Conservation (phyloP, 2,888 invertebrate genomes). For the Boloria euphrosyne region DNA sequence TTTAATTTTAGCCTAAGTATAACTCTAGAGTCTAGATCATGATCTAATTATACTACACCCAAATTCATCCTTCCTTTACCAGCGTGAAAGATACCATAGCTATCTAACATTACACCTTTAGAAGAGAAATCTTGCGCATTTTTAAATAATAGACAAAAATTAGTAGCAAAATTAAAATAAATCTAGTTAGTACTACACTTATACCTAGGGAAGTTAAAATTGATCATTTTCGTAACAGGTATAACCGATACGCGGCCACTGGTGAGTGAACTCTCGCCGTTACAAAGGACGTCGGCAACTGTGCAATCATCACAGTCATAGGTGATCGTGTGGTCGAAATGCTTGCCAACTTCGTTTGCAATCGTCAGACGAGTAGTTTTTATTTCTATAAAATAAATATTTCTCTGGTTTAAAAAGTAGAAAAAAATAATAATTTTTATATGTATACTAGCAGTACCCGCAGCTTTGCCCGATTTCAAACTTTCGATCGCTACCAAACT, state of each 20-base stretch:
- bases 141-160: neutral
- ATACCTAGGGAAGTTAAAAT: conserved; percentile 61
- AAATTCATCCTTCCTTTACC: too few species aligned
- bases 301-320: conserved; percentile 54
- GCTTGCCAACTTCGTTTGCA: conserved; percentile 46
- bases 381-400: conserved; percentile 42
- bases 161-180: neutral
- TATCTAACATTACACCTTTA: too few species aligned
- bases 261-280: conserved; percentile 53
- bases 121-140: neutral
- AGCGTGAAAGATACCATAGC: too few species aligned
- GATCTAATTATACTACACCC: too few species aligned
- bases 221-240: conserved; percentile 50
- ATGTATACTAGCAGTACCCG: too few species aligned
- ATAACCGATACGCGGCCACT: conserved; percentile 52
- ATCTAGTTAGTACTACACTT: too few species aligned
- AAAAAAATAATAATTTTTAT: neutral
- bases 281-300: conserved; percentile 57
- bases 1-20: too few species aligned
- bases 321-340: conserved; percentile 48
- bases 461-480: too few species aligned
- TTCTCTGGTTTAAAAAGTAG: neutral
- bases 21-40: too few species aligned
- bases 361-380: conserved; percentile 37
- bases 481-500: too few species aligned